A percentile compares a stretch with the other conserved stretches of the same genome.
phyloP scores from a whole-genome alignment of 2,113 vertebrate genomes.

The Spermophilus dauricus region DNA sequence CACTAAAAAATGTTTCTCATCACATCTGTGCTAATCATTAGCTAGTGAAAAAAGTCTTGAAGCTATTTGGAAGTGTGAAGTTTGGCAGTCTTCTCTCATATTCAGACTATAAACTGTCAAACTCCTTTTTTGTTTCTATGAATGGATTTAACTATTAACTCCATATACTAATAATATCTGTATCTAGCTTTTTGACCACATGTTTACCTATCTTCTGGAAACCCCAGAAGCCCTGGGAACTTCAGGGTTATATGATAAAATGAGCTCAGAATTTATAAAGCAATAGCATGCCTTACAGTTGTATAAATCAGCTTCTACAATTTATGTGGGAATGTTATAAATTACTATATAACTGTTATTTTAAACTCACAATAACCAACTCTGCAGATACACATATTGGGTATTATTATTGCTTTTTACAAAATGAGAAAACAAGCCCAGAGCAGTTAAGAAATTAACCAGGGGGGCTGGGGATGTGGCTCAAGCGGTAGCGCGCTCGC shows the following conservation, averaged over 20 bases:
- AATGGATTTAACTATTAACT: neutral
- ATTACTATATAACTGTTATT: neutral
- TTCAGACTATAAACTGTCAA: neutral
- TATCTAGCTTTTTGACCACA: neutral
- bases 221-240: neutral
- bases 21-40: neutral
- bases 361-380: too few species aligned
- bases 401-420: too few species aligned
- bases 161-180: neutral
- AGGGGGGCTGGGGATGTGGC: too few species aligned
- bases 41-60: neutral
- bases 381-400: too few species aligned
- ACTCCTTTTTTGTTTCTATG: neutral
- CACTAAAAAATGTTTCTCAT: neutral
- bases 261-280: neutral
- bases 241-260: neutral
- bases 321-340: neutral
- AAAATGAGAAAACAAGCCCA: neutral
- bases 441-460: too few species aligned
- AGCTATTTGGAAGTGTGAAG: neutral
- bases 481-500: too few species aligned
- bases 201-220: neutral
- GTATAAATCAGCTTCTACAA: neutral
- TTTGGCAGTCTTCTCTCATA: neutral
- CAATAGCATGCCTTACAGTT: neutral